Base-by-base conservation (phyloP, 2,888 invertebrate genomes). In the Himalopsyche anomala region DNA sequence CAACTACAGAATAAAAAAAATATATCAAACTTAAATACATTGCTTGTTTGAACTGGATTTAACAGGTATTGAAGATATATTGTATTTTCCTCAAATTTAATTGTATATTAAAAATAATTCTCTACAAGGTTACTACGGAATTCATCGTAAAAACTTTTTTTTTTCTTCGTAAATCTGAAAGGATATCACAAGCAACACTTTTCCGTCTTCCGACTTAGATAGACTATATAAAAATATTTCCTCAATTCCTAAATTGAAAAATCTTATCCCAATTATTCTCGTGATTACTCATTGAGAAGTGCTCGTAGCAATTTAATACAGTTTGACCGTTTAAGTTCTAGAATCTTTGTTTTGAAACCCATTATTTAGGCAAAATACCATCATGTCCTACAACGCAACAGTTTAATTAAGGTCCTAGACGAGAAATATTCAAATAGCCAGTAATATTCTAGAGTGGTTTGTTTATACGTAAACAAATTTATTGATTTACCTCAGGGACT, bases 131-230 rank as follows among this genome's bases (percentile, higher is more conserved):
- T 28, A 28, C 28, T 28, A 28, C 28, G 2, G 28, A 28, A 28
- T 2, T 28, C 28, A 28, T 28, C 28, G 2, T 1, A 5, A 42
- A 42, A 2, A 42, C 42, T 5, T 2, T 51, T 51, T 51, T 15
- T 51, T 51, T 15, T 8, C 9, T 45, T 9, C 2, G 51, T 51
- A 15, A 51, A 51, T 51, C 51, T 51, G 3, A 8, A 15, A 4
- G 15, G 5, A 15, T 51, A 15, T 15, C 8, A 15, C 51, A 51
- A 15, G 51, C 4, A 15, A 15, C 15, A 51, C 2, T 36, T 15
- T 74, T 36, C 36, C 74, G 74, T 74, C n/a, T n/a, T n/a, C n/a
- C n/a, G 74, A 74, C 74, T 38, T 38, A 36, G 74, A 36, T 28
- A 45, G 11, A 9, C 28, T 69, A 69, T 28, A 28, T 28, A 28